These are phyloP conservation scores for Perdix hodgsoniae DNA, from an alignment of 2,797 vertebrate genomes.

Conservation along the genomic window DNA sequence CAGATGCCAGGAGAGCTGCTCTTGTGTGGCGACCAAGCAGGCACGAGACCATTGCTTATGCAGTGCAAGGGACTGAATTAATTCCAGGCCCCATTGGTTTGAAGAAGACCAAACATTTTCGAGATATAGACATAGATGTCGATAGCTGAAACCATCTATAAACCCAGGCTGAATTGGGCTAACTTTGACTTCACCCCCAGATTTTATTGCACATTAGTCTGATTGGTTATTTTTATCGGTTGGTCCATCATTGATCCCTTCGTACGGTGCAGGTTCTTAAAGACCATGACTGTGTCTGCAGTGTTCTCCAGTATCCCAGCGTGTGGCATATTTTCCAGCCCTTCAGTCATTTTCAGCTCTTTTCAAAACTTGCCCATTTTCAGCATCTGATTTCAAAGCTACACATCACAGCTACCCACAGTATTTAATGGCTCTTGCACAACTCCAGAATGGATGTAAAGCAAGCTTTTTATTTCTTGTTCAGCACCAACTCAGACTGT, in stretches of 20 bases:
- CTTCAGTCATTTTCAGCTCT: not conserved
- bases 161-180: not conserved
- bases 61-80: not conserved
- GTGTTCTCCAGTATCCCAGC: not conserved
- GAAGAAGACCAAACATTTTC: not conserved
- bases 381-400: not conserved
- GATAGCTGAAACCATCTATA: not conserved
- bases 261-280: not conserved
- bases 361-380: not conserved
- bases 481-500: not conserved
- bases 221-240: not conserved
- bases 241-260: not conserved
- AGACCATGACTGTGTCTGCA: not conserved
- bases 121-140: not conserved
- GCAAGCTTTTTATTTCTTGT: not conserved
- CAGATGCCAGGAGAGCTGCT: not conserved
- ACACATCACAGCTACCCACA: not conserved
- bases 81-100: not conserved
- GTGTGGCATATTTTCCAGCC: not conserved
- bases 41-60: not conserved
- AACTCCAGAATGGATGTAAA: not conserved
- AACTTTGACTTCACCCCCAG: not conserved
- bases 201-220: not conserved
- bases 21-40: accelerated
- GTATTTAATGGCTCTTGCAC: not conserved